Conservation (phyloP, 2,113 vertebrate species). For the Anhinga anhinga region DNA sequence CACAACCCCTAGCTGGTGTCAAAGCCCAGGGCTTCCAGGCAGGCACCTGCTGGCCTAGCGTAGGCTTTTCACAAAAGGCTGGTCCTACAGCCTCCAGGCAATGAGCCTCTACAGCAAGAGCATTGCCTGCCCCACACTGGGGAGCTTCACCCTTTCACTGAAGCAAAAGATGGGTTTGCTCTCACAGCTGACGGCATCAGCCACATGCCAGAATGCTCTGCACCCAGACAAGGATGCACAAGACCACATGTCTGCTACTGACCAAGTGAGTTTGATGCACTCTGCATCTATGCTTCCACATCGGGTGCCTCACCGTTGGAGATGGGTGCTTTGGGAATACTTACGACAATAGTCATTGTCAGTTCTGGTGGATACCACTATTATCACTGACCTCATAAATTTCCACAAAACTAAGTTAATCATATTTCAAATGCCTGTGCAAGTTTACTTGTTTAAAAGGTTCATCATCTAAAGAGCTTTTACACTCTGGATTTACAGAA, state of each 20-base stretch:
- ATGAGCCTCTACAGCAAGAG: accelerated
- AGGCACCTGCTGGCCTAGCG: background rate
- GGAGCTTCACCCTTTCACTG: background rate
- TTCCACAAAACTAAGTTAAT: background rate
- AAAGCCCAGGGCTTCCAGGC: background rate
- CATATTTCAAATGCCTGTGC: background rate
- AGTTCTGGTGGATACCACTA: background rate
- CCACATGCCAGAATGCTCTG: accelerated
- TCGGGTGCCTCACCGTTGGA: accelerated
- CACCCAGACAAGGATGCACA: background rate
- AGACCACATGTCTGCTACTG: accelerated
- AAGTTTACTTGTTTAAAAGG: background rate
- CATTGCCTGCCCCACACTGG: accelerated
- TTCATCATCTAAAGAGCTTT: background rate
- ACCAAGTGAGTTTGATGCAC: background rate
- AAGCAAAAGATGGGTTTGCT: background rate
- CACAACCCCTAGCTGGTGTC: too few species aligned
- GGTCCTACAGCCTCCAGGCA: background rate
- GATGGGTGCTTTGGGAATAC: background rate
- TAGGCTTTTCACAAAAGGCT: background rate
- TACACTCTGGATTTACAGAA: background rate
- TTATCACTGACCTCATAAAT: background rate
- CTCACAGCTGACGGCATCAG: accelerated
- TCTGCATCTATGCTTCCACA: accelerated
- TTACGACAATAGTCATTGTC: accelerated